Evolutionary conservation across 2,797 vertebrate species (phyloP), one percentile per base, ranked within the genome.

Genomic region (Parauchenoglanis ngamensis): DNA sequence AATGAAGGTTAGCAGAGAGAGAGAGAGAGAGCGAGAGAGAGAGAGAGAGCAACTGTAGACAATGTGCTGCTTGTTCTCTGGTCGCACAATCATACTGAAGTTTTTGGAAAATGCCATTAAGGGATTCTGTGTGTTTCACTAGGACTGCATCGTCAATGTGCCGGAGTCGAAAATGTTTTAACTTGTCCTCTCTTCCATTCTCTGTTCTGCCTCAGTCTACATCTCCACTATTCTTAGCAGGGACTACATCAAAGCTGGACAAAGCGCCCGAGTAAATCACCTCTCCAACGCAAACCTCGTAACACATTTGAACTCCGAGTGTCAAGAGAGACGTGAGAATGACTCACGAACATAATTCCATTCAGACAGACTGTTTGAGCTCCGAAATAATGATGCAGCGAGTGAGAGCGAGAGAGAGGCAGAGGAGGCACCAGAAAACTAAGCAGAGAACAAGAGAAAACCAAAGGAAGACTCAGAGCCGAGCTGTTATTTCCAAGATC

Each of bases 391-490:
- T 40, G 35, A 44, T 35, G 78, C 56, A 46, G 31, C 11, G 3
- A n/a, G 23, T n/a, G 35, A 81, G 4, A 44, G 77, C 6, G 15
- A 54, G n/a, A 77, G 46, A 54, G 23, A 31, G 25, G 21, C 11
- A 78, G 25, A 90, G 63, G 56, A 80, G 35, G 15, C 67, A 40
- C 15, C 15, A 59, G 17, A 68, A 68, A 19, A 68, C 28, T 7
- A 73, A 21, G 12, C 21, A 7, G 49, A 54, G 49, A 52, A 28
- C 25, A 61, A 92, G 91, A 85, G 84, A 7, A 13, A 59, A 40
- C 28, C 28, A 79, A 59, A 82, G 54, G 25, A 46, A 85, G 67
- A 54, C 31, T 17, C 46, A 46, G 76, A 86, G 77, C 63, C 40
- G 56, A 82, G 76, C 52, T 21, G 68, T 81, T 28, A 56, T 49